A percentile compares a stretch with the other conserved stretches of the same genome.
Conservation (phyloP, 2,113 vertebrate species). For the Pholis gunnellus region DNA sequence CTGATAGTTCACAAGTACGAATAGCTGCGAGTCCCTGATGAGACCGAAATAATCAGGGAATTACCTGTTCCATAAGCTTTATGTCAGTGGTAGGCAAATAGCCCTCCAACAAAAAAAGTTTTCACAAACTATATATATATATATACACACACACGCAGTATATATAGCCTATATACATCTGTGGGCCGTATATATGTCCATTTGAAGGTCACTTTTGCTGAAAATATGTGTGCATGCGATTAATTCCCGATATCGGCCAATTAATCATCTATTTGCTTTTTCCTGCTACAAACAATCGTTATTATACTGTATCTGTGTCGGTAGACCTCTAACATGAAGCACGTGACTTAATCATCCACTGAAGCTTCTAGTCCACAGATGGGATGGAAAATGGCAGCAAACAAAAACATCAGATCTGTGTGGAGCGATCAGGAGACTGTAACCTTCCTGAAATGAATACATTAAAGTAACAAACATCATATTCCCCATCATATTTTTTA, state of each 20-base stretch:
- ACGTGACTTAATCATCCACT: not conserved
- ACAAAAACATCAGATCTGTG: not conserved
- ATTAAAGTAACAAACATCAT: not conserved
- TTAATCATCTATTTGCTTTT: not conserved
- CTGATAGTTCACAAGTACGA: not conserved
- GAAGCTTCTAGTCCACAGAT: too few relatives aligned
- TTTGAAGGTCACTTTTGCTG: not conserved
- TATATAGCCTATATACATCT: not conserved
- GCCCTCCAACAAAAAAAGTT: not conserved
- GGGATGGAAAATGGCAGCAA: not conserved
- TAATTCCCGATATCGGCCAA: not conserved
- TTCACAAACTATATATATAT: not conserved
- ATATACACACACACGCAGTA: not conserved
- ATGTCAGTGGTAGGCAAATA: not conserved
- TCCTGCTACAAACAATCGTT: not conserved
- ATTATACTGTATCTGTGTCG: too few relatives aligned
- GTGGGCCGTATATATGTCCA: not conserved
- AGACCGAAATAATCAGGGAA: not conserved
- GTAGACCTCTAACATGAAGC: not conserved
- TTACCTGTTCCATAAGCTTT: not conserved
- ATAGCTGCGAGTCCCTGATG: not conserved
- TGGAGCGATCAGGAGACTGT: not conserved
- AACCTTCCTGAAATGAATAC: not conserved
- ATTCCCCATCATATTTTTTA: not conserved
- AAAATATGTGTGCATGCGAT: not conserved